Base-by-base conservation (phyloP, 2,797 vertebrate genomes). In the Miichthys miiuy region DNA sequence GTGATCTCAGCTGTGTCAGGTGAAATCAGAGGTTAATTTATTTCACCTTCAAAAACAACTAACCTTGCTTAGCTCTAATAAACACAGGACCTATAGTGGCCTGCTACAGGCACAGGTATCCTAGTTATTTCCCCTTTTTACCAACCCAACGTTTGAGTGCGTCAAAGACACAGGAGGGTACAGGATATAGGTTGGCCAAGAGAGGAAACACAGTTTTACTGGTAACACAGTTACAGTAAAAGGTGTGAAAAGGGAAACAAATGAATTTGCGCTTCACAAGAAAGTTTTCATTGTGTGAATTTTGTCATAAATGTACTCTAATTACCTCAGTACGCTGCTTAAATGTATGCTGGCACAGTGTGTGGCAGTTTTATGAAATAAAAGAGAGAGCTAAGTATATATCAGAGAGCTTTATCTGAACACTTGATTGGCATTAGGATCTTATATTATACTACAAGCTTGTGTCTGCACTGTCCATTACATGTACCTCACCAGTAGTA, bases 131-230 rank as follows among this genome's bases (percentile, higher is more conserved):
- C 34, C 41, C 42, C 67, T 72, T 77, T 23, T n/a, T 11, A 9
- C 8, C 50, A 64, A 70, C 61, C 38, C 67, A 51, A 65, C 25
- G 9, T 4, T 1, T 21, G 7, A 60, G 18, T 62, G 14, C 6
- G 27, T 77, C 3, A 67, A 12, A 71, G 72, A 72, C 41, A 67
- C 44, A 64, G 21, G 12, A 50, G 50, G 57, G 14, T 30, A 66
- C 50, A 60, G 67, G 23, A 27, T 61, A 54, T 47, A 65, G 42
- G 18, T 62, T 76, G 17, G 52, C 25, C 23, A 68, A 65, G 58
- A 66, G 42, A 68, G 72, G 64, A 83, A 79, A 61, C 75, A 10
- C 5, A 54, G 2, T 57, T 69, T 48, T 12, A 25, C 46, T 56
- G 52, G 27, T 25, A 11, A 38, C 54, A 68, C 23, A 34, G 66